phyloP scores from a whole-genome alignment of 2,797 vertebrate species.

The Myotis pilosus region DNA sequence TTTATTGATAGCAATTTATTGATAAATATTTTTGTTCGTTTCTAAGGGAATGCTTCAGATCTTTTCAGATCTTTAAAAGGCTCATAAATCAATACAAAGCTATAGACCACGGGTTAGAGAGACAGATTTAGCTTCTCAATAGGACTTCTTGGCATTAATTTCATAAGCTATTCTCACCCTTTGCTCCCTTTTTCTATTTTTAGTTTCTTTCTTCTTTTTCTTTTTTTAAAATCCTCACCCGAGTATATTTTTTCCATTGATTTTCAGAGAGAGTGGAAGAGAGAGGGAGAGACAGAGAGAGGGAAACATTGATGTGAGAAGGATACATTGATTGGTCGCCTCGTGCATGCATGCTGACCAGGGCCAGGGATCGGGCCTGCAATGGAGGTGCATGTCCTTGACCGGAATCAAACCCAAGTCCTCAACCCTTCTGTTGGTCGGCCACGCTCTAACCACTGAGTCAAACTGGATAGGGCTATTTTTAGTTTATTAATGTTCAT shows the following conservation, averaged over 20 bases:
- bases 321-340: too few species aligned
- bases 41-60: slow-evolving; percentile 5
- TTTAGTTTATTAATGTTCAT: slow-evolving; percentile 1
- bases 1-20: not conserved
- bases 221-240: too few species aligned
- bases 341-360: too few species aligned
- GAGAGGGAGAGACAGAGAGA: too few species aligned
- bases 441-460: too few species aligned
- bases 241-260: too few species aligned
- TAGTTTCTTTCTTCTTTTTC: not conserved
- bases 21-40: slow-evolving; percentile 11
- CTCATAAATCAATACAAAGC: not conserved
- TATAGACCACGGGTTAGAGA: not conserved
- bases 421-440: too few species aligned
- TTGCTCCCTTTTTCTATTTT: slow-evolving; percentile 8
- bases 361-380: too few species aligned
- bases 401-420: too few species aligned
- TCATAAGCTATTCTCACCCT: not conserved
- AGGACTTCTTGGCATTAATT: not conserved
- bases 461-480: not conserved
- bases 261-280: too few species aligned
- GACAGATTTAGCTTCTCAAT: not conserved
- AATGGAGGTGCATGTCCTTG: too few species aligned
- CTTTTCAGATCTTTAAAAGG: not conserved
- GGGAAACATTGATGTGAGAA: too few species aligned